Evolutionary conservation across 2,113 vertebrate species (phyloP), one percentile per base, ranked within the genome.

Genomic region (Hypomesus transpacificus): DNA sequence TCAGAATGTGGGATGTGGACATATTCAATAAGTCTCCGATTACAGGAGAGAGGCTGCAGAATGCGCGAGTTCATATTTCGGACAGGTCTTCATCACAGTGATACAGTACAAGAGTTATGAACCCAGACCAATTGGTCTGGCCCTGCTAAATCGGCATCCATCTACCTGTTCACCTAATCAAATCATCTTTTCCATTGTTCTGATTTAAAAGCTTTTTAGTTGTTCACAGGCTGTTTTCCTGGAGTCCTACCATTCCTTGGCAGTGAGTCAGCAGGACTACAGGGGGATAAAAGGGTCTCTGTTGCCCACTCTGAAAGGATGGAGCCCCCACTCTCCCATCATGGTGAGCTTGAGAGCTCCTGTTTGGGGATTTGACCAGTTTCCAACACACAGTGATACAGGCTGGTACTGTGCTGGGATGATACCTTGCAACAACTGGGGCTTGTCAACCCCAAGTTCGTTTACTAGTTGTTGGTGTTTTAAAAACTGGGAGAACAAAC

Each of bases 391-490:
- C 18, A 65, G 63, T 39, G 62, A 69, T 72, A 57, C 22, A 26
- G 68, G 72, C 72, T 70, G 61, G 53, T 51, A 69, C 76, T 74
- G 54, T 78, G 39, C 51, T 60, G 39, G 6, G 13, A 17, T 51
- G 80, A 77, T 78, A 53, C 77, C 66, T 74, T 69, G 83, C 75
- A 80, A 84, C 73, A 69, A 53, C n/a, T 14, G 61, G 69, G 22
- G 50, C 26, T n/a, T 69, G 70, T 73, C 57, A 18, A 69, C 60
- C 69, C 34, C 39, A 46, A 22, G 22, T 59, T 75, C 68, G 73
- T 67, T 71, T 68, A 31, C 73, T 6, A 24, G 56, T 54, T 26
- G 51, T 66, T 61, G 24, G 56, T 59, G 61, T 31, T 67, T n/a
- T 14, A 3, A 34, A 34, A 34, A 34, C 31, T 34, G 31, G 31